phyloP scores from a whole-genome alignment of 1,140 invertebrate genomes.

The Chymomyza costata region DNA sequence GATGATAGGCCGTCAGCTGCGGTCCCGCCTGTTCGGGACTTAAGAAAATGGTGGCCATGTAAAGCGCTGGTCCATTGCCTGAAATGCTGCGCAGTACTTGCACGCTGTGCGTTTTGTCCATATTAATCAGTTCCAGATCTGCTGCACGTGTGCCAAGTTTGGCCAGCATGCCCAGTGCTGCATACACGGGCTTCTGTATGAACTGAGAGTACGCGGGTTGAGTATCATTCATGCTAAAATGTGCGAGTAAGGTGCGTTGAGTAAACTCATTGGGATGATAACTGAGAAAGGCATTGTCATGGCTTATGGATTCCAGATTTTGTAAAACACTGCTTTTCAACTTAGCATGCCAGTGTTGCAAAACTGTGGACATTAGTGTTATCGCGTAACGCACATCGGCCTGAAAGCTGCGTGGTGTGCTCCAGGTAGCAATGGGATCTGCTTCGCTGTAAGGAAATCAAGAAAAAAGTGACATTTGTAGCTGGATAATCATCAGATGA shows the following conservation, averaged over 20 bases:
- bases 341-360: constrained; percentile 71
- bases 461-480: no score
- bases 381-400: constrained; percentile 76
- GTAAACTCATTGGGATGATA: constrained; percentile 76
- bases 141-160: constrained; percentile 68
- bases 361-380: constrained; percentile 72
- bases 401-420: constrained; percentile 71
- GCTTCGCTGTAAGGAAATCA: constrained; percentile 71
- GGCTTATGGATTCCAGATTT: constrained; percentile 74
- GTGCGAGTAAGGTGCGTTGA: constrained; percentile 75
- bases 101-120: constrained; percentile 57
- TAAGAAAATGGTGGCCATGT: constrained; percentile 59
- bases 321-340: constrained; percentile 40
- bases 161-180: constrained; percentile 75
- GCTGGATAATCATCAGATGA: no score
- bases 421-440: constrained; percentile 76
- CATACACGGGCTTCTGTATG: constrained; percentile 77
- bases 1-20: constrained; percentile 42
- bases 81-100: constrained; percentile 49
- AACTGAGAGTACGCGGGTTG: constrained; percentile 75
- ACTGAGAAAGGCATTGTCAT: constrained; percentile 77
- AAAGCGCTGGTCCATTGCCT: constrained; percentile 41
- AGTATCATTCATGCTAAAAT: constrained; percentile 77
- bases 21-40: constrained; percentile 57
- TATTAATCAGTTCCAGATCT: constrained; percentile 50